phyloP scores from a whole-genome alignment of 2,888 invertebrate genomes.

The Podabrus alpinus region DNA sequence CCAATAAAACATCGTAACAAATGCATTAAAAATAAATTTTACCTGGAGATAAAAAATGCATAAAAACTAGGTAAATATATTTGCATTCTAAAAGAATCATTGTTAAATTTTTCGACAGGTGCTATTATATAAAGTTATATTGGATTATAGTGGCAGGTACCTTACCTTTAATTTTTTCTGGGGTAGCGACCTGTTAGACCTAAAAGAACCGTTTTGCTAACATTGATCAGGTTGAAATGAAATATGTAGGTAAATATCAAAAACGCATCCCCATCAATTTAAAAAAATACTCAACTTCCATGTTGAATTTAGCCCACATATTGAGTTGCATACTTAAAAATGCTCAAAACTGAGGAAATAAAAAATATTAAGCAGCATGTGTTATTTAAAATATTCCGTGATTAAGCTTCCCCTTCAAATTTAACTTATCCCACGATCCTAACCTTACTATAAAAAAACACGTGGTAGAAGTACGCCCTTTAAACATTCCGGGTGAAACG shows the following conservation, averaged over 20 bases:
- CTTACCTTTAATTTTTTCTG: slow-evolving; percentile 19
- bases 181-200: slow-evolving; percentile 12
- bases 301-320: neutral
- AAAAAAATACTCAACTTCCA: neutral
- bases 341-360: neutral
- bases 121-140: slow-evolving; percentile 25
- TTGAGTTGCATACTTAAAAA: neutral
- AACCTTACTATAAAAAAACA: slow-evolving; percentile 38
- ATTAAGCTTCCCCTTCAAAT: neutral
- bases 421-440: slow-evolving; percentile 38
- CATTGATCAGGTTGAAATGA: slow-evolving; percentile 7
- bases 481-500: slow-evolving; percentile 23
- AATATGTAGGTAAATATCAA: neutral
- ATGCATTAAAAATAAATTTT: neutral
- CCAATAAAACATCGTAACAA: neutral
- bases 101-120: slow-evolving; percentile 19
- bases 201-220: slow-evolving; percentile 2
- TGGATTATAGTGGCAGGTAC: slow-evolving; percentile 20
- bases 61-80: neutral
- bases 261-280: neutral
- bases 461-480: slow-evolving; percentile 37
- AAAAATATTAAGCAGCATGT: neutral
- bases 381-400: neutral
- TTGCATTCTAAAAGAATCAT: slow-evolving; percentile 20
- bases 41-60: neutral